phyloP scores from a whole-genome alignment of 1,140 invertebrate species.

The Drosophila pachea region DNA sequence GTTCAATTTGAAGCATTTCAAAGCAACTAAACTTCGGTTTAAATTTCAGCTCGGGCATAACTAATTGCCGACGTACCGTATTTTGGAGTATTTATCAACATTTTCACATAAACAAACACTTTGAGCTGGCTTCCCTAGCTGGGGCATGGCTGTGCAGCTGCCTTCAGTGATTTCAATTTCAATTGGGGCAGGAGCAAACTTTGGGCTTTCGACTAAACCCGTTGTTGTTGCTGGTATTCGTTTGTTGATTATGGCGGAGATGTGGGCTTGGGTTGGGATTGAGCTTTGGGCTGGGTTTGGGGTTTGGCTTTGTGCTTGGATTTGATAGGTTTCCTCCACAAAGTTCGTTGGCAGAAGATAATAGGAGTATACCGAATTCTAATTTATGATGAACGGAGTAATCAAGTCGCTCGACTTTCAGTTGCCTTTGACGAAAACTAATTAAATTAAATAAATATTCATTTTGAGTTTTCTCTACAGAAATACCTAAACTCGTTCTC shows the following conservation, averaged over 20 bases:
- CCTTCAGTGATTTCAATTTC: constrained; percentile 51
- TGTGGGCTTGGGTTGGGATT: constrained; percentile 11
- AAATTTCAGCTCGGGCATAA: constrained; percentile 20
- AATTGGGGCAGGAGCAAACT: constrained; percentile 35
- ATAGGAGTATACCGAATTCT: constrained; percentile 7
- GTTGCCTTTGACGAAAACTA: not conserved
- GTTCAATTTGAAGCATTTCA: constrained; percentile 31
- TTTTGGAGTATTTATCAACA: constrained; percentile 37
- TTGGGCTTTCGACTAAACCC: constrained; percentile 38
- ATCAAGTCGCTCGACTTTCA: not conserved
- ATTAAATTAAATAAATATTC: not conserved
- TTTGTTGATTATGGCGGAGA: constrained; percentile 48
- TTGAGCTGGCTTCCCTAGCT: not conserved
- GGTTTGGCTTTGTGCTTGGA: not conserved
- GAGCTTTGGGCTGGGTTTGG: constrained; percentile 15
- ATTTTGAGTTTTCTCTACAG: not conserved
- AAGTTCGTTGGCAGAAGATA: constrained; percentile 10
- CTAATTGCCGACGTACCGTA: constrained; percentile 35
- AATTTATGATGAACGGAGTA: constrained; percentile 2
- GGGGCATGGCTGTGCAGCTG: not conserved
- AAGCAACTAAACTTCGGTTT: constrained; percentile 2
- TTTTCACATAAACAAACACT: constrained; percentile 39
- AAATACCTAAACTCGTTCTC: too few species aligned
- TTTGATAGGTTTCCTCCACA: constrained; percentile 28
- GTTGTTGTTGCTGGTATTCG: constrained; percentile 47